A percentile compares a stretch with the other conserved stretches of the same genome.
These are phyloP conservation scores for Geothlypis trichas DNA, from an alignment of 2,113 vertebrate genomes.

Conservation along the genomic window DNA sequence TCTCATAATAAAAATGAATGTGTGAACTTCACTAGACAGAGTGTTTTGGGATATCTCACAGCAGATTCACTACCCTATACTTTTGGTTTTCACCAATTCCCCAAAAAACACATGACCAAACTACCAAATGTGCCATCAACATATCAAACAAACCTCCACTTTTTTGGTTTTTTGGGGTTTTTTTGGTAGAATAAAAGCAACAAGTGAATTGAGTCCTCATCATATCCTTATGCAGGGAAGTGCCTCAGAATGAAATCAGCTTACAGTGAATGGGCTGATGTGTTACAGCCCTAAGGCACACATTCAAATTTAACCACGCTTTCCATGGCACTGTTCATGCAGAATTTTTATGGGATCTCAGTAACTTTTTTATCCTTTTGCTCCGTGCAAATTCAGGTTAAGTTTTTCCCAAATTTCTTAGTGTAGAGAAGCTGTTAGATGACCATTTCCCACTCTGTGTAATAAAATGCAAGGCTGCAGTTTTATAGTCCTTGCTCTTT, in stretches of 20 bases:
- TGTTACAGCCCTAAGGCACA: neutral
- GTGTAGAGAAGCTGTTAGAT: neutral
- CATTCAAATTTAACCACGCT: neutral
- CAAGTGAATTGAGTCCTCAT: neutral
- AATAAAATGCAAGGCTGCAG: rapidly evolving
- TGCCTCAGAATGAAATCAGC: neutral
- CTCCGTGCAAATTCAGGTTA: neutral
- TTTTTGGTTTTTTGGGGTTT: neutral
- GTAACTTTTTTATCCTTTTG: neutral
- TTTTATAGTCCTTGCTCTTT: neutral
- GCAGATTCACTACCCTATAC: neutral
- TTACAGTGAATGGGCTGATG: neutral
- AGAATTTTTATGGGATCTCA: neutral
- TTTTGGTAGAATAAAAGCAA: neutral
- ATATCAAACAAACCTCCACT: rapidly evolving
- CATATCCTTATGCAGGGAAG: neutral
- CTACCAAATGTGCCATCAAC: neutral
- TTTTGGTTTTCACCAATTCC: neutral
- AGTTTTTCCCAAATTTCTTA: neutral
- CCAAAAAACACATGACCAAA: neutral
- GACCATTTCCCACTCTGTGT: neutral
- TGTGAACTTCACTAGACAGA: neutral
- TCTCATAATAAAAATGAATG: neutral
- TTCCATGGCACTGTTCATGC: neutral
- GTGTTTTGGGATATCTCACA: neutral